Evolutionary conservation across 1,140 invertebrate species (phyloP).

Genomic region (Glossosoma conforme): DNA sequence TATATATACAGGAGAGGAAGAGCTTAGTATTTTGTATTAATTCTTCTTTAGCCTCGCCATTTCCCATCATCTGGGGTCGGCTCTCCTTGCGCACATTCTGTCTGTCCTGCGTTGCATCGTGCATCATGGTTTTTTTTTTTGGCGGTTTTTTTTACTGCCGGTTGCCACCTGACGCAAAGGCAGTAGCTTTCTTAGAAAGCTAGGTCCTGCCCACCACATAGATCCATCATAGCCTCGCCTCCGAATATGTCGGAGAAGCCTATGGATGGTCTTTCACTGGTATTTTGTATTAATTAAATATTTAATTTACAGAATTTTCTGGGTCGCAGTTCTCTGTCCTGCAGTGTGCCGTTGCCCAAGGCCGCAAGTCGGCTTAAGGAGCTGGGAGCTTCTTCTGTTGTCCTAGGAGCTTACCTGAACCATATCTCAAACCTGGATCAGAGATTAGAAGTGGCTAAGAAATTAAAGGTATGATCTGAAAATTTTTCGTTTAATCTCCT

Average conservation of each 20-base stretch:
- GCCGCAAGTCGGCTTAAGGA: constrained; percentile 37
- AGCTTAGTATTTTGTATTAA: too few relatives aligned
- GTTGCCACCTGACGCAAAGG: too few relatives aligned
- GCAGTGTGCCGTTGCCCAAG: constrained; percentile 41
- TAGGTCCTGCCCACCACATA: too few relatives aligned
- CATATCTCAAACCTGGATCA: constrained; percentile 38
- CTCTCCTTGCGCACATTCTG: too few relatives aligned
- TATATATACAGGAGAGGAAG: too few relatives aligned
- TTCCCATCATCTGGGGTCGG: too few relatives aligned
- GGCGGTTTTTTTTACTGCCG: not conserved
- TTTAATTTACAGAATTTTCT: constrained; percentile 40
- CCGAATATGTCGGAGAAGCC: too few relatives aligned
- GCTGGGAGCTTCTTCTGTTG: constrained; percentile 34
- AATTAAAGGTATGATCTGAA: constrained; percentile 41
- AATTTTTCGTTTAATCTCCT: not conserved
- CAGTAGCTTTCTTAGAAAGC: too few relatives aligned
- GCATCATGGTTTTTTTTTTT: constrained; percentile 6
- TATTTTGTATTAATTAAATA: not conserved
- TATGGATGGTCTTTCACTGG: too few relatives aligned
- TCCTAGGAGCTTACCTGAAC: constrained; percentile 39
- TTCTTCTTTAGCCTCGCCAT: too few relatives aligned
- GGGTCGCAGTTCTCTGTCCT: constrained; percentile 42
- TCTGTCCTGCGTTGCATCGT: too few relatives aligned
- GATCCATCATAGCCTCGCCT: too few relatives aligned
- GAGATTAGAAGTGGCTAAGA: constrained; percentile 38